Conservation (phyloP, 2,797 vertebrate genomes). For the Glossophaga mutica region DNA sequence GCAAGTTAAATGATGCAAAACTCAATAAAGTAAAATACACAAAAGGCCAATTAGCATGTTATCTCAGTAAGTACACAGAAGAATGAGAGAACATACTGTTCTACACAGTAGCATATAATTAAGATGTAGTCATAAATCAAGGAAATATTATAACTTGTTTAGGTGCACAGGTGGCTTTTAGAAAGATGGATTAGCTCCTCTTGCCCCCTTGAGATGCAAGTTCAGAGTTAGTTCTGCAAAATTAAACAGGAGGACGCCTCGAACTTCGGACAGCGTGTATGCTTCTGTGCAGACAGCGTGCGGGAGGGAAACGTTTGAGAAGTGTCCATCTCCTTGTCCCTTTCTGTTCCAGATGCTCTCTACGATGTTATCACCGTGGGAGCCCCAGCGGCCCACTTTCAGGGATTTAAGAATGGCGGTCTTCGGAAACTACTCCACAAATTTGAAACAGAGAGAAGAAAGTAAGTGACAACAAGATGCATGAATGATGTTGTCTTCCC, state of each 20-base stretch:
- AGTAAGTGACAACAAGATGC: constrained; percentile 83
- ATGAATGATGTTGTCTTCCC: neutral
- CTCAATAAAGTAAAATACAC: constrained; percentile 77
- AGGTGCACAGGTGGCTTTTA: constrained; percentile 73
- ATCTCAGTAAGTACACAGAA: constrained; percentile 73
- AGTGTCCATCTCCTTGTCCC: constrained; percentile 50
- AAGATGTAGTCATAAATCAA: constrained; percentile 78
- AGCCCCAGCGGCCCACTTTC: constrained; percentile 95
- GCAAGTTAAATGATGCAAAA: constrained; percentile 77
- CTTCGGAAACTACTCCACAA: constrained; percentile 92
- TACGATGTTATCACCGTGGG: constrained; percentile 97
- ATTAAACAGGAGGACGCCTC: constrained; percentile 12
- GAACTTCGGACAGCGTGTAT: neutral
- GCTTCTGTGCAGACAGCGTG: neutral
- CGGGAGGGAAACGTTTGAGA: neutral
- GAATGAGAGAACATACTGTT: constrained; percentile 72
- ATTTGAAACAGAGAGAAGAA: constrained; percentile 96
- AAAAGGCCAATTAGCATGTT: constrained; percentile 75
- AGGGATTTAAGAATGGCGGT: constrained; percentile 97
- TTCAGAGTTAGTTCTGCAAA: constrained; percentile 52
- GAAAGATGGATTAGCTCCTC: constrained; percentile 71
- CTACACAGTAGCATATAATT: constrained; percentile 65
- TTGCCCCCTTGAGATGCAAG: constrained; percentile 49
- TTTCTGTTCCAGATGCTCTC: constrained; percentile 86
- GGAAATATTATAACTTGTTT: constrained; percentile 69